Percentiles rank a stretch among this genome's conserved stretches.
Evolutionary conservation across 1,140 invertebrate genomes (phyloP).

Genomic region (Xylocopa sonorina): DNA sequence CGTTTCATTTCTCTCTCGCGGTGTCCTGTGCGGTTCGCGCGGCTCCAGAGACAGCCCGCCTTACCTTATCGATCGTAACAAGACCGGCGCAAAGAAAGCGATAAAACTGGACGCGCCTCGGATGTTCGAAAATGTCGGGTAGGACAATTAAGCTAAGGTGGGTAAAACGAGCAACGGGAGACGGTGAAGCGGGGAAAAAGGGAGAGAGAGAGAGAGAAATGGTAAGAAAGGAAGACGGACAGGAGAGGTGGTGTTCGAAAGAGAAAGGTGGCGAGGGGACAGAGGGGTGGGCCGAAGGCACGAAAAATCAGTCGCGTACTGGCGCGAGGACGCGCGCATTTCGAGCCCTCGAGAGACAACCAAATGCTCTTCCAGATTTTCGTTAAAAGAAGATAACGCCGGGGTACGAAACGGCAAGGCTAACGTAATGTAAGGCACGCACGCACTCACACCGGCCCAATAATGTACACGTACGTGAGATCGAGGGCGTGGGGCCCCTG

Average conservation of each 20-base stretch:
- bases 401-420: slow-evolving; percentile 32
- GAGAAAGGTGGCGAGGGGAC: not conserved
- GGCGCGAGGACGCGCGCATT: slow-evolving; percentile 2
- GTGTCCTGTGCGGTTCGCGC: no score
- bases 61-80: no score
- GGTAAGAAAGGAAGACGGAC: slow-evolving; percentile 1
- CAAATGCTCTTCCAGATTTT: slow-evolving; percentile 65
- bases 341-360: slow-evolving; percentile 44
- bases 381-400: slow-evolving; percentile 62
- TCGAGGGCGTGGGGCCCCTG: slow-evolving; percentile 80
- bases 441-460: slow-evolving; percentile 44
- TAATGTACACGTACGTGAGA: slow-evolving; percentile 71
- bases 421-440: slow-evolving; percentile 66
- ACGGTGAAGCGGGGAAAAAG: not conserved
- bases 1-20: no score
- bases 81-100: no score
- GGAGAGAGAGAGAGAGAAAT: not conserved
- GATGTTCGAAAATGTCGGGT: no score
- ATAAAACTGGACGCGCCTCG: no score
- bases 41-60: no score
- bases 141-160: no score
- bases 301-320: slow-evolving; percentile 46
- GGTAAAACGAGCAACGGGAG: no score
- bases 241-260: no score
- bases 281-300: not conserved